A percentile compares a stretch with the other conserved stretches of the same genome.
phyloP scores from a whole-genome alignment of 2,113 vertebrate genomes.

The Saguinus midas region DNA sequence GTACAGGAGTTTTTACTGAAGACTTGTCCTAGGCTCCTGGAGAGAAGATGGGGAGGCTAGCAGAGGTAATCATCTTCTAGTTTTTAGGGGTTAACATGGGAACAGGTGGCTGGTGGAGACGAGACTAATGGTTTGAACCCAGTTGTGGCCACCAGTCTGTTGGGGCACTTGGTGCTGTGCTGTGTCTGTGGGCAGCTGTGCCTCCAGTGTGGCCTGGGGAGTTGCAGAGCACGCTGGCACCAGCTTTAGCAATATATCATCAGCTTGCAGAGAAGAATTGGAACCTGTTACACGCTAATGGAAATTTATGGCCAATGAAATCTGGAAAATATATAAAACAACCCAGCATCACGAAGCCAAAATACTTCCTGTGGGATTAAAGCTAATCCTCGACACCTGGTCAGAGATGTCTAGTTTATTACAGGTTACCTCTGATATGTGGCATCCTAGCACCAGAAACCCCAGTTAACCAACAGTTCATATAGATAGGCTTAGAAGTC shows the following conservation, averaged over 20 bases:
- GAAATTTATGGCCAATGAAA: background rate
- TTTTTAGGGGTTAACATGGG: background rate
- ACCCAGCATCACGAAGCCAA: background rate
- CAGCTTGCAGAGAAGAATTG: background rate
- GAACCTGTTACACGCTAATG: background rate
- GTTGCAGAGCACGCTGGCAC: background rate
- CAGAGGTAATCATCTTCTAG: background rate
- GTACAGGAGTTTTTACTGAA: background rate
- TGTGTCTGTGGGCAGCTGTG: background rate
- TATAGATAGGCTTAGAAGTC: background rate
- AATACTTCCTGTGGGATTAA: background rate
- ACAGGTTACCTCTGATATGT: background rate
- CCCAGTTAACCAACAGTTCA: background rate
- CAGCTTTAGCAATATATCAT: background rate
- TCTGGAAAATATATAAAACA: conserved; percentile 39
- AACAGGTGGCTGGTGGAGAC: background rate
- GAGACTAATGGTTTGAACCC: background rate
- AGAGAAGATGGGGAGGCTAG: background rate
- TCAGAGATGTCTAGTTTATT: background rate
- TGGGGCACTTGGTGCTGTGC: fast-evolving
- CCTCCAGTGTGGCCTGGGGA: background rate
- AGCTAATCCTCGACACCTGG: background rate
- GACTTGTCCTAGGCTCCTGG: background rate
- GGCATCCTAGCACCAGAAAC: background rate
- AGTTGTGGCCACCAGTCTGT: background rate